phyloP scores from a whole-genome alignment of 2,888 invertebrate species.

The Gymnosoma rotundatum region DNA sequence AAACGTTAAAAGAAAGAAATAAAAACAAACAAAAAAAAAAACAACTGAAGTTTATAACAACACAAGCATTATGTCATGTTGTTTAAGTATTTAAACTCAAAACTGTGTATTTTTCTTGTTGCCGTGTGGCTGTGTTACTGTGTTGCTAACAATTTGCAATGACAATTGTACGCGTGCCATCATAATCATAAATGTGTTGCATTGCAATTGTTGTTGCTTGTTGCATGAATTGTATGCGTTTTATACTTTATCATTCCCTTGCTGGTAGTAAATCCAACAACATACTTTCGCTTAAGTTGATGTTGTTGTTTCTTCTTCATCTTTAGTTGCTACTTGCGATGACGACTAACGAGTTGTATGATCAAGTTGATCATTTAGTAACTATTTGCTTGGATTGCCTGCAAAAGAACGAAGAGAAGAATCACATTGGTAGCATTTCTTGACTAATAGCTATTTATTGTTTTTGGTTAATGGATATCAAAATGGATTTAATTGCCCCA shows the following conservation, averaged over 20 bases:
- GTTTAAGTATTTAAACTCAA: slow-evolving; percentile 35
- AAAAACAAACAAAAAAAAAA: neutral
- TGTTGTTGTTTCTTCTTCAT: slow-evolving; percentile 31
- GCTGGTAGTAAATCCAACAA: slow-evolving; percentile 42
- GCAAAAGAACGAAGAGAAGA: slow-evolving; percentile 9
- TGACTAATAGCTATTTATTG: slow-evolving; percentile 71
- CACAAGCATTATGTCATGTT: slow-evolving; percentile 64
- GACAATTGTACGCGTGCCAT: slow-evolving; percentile 75
- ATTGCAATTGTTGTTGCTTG: slow-evolving; percentile 41
- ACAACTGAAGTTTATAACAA: neutral
- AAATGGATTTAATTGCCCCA: slow-evolving; percentile 73
- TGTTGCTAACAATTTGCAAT: slow-evolving; percentile 73
- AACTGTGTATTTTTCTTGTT: neutral
- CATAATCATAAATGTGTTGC: slow-evolving; percentile 73
- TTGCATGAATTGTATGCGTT: neutral
- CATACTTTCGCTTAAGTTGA: slow-evolving; percentile 31
- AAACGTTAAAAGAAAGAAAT: slow-evolving; percentile 28
- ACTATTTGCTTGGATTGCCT: slow-evolving; percentile 8
- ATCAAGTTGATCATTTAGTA: slow-evolving; percentile 59
- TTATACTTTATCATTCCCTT: slow-evolving; percentile 41
- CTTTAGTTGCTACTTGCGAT: neutral
- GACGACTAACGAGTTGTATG: slow-evolving; percentile 10
- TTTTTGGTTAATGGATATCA: slow-evolving; percentile 71
- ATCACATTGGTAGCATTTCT: slow-evolving; percentile 68
- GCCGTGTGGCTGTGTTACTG: slow-evolving; percentile 53